Conservation (phyloP, 1,140 invertebrate species). For the Asobara japonica region DNA sequence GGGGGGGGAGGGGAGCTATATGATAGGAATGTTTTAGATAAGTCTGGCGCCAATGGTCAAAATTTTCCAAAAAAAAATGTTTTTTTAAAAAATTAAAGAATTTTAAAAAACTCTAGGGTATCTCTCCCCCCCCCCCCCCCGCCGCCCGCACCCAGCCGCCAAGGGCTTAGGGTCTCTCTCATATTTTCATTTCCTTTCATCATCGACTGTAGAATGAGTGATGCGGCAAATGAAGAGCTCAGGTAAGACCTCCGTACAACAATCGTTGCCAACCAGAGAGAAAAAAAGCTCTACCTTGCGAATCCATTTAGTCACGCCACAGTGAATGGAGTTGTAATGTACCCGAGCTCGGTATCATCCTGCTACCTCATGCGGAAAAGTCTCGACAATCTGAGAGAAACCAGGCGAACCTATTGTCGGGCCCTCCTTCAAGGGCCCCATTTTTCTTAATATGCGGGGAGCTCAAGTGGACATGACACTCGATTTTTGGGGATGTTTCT, state of each 20-base stretch:
- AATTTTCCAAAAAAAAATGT: too few species aligned
- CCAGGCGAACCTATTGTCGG: background rate
- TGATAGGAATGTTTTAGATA: too few species aligned
- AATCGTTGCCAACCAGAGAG: background rate
- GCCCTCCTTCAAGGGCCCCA: background rate
- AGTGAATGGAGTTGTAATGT: background rate
- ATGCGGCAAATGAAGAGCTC: background rate
- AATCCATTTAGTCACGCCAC: constrained; percentile 5
- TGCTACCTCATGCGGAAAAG: background rate
- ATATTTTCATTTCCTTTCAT: background rate
- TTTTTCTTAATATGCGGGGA: background rate
- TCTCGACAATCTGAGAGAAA: background rate
- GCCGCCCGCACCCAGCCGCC: too few species aligned
- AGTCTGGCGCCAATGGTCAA: too few species aligned
- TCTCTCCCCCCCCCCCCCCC: too few species aligned
- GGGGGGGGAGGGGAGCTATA: too few species aligned
- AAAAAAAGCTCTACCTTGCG: background rate
- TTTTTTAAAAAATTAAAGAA: too few species aligned
- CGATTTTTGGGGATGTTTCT: background rate
- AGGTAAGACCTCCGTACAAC: background rate
- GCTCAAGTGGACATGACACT: background rate
- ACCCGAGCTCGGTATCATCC: background rate
- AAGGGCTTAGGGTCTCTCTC: background rate
- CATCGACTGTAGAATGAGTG: background rate
- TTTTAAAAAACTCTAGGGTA: too few species aligned